phyloP scores from a whole-genome alignment of 1,140 invertebrate species.

The Protaetia brevitarsis region DNA sequence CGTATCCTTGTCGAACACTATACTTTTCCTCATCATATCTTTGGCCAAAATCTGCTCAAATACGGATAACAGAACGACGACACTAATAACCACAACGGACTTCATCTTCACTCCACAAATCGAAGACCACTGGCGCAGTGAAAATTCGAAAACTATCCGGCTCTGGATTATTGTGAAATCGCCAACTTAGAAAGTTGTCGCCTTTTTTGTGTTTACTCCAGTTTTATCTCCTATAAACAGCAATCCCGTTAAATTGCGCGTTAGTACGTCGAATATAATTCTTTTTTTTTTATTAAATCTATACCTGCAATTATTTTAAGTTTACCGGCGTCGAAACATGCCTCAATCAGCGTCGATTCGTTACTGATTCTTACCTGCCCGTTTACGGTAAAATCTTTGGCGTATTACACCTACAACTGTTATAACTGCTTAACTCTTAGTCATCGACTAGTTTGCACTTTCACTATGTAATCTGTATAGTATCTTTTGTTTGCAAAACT shows the following conservation, averaged over 20 bases:
- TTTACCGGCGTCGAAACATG: not conserved
- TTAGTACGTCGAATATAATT: too few relatives aligned
- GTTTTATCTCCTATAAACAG: not conserved
- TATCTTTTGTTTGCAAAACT: not conserved
- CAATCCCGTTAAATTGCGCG: conserved; percentile 6
- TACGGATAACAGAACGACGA: not conserved
- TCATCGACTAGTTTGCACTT: conserved; percentile 6
- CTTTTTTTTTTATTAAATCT: too few relatives aligned
- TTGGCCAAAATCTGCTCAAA: conserved; percentile 43
- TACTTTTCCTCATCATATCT: conserved; percentile 76
- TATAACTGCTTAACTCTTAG: conserved; percentile 4
- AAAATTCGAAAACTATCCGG: too few relatives aligned
- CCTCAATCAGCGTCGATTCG: not conserved
- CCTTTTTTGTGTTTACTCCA: not conserved
- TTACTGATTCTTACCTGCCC: not conserved
- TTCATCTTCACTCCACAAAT: not conserved
- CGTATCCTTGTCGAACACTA: conserved; percentile 79
- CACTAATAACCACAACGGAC: not conserved
- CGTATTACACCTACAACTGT: conserved; percentile 4
- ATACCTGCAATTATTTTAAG: too few relatives aligned
- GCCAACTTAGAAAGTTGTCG: conserved; percentile 15
- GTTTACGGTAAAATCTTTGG: conserved; percentile 9
- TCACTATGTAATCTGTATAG: conserved; percentile 1
- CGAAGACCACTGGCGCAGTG: not conserved
- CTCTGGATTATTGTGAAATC: too few relatives aligned